These are phyloP conservation scores for Mycetomoellerius zeteki DNA, from an alignment of 1,140 invertebrate genomes.

Conservation along the genomic window DNA sequence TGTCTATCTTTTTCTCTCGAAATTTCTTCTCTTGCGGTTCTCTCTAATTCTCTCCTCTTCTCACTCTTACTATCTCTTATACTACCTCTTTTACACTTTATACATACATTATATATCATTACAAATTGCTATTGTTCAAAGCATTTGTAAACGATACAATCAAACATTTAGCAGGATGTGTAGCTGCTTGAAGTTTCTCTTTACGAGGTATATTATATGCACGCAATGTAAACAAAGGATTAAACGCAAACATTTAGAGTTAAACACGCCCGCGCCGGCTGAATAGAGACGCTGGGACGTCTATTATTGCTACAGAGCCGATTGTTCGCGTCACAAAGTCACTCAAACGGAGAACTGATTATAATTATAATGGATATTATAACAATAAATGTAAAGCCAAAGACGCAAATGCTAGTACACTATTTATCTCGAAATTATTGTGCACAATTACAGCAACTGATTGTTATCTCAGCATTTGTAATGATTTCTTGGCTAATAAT, in stretches of 20 bases:
- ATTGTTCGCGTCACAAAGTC: conserved; percentile 27
- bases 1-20: too few relatives aligned
- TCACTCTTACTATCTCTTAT: too few relatives aligned
- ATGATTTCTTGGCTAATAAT: not conserved
- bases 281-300: conserved; percentile 4
- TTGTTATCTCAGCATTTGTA: not conserved
- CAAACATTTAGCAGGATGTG: conserved; percentile 4
- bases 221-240: not conserved
- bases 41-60: too few relatives aligned
- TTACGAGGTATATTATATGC: not conserved
- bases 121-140: not conserved
- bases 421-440: not conserved
- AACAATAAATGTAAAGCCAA: not conserved
- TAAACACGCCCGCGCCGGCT: not conserved
- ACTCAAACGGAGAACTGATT: not conserved
- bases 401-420: not conserved
- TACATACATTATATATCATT: too few relatives aligned
- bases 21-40: too few relatives aligned
- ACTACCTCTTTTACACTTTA: too few relatives aligned
- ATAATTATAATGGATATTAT: not conserved
- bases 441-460: not conserved
- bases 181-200: conserved; percentile 4
- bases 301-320: not conserved
- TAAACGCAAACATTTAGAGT: conserved; percentile 44
- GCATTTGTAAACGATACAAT: not conserved